Evolutionary conservation across 2,113 vertebrate species (phyloP).

Genomic region (Donacobius atricapilla): DNA sequence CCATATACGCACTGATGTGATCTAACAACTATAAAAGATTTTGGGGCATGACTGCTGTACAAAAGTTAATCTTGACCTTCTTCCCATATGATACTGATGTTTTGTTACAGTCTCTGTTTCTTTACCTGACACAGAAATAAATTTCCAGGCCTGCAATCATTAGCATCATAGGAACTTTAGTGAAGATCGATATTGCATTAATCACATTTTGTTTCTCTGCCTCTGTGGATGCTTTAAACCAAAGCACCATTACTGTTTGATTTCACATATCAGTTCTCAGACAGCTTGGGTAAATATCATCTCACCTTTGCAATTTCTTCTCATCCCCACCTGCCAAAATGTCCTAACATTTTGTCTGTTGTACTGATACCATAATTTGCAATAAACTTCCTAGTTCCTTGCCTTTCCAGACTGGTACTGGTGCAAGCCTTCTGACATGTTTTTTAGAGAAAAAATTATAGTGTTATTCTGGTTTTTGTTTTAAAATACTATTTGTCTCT

Average conservation of each 20-base stretch:
- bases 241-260: not conserved
- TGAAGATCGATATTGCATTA: not conserved
- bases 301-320: not conserved
- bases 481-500: not conserved
- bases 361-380: not conserved
- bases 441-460: not conserved
- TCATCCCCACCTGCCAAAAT: not conserved
- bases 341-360: not conserved
- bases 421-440: not conserved
- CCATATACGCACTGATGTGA: not conserved
- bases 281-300: not conserved
- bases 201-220: not conserved
- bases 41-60: not conserved
- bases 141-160: not conserved
- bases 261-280: not conserved
- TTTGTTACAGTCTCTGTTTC: not conserved
- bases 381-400: not conserved
- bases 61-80: slow-evolving; percentile 10
- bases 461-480: not conserved
- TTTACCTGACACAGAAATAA: not conserved
- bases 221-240: not conserved
- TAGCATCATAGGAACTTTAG: not conserved
- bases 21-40: slow-evolving; percentile 9
- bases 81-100: not conserved
- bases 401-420: not conserved